Evolutionary conservation across 2,888 invertebrate genomes (phyloP).

Genomic region (Chrysodeixis includens): DNA sequence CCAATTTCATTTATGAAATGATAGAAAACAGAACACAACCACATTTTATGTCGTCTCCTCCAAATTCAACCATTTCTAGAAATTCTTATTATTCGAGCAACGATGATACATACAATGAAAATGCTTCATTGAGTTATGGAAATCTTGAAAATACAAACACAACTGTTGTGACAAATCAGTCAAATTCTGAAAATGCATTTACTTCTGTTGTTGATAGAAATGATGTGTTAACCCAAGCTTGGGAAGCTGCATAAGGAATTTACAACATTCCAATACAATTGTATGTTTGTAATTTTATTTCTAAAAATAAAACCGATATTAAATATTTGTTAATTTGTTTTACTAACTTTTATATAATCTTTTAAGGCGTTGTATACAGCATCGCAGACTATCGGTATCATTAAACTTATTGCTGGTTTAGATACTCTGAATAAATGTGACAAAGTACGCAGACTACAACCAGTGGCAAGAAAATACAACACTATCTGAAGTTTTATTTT

Average conservation of each 20-base stretch:
- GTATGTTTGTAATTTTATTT: conserved; percentile 19
- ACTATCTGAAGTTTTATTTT: conserved; percentile 20
- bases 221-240: conserved; percentile 27
- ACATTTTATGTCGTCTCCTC: no score
- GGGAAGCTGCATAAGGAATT: conserved; percentile 21
- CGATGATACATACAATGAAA: no score
- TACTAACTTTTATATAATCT: no score
- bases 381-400: conserved; percentile 25
- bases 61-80: no score
- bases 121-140: conserved; percentile 23
- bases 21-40: no score
- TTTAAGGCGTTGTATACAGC: conserved; percentile 17
- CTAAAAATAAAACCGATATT: conserved; percentile 23
- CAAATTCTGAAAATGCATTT: conserved; percentile 16
- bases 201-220: conserved; percentile 16
- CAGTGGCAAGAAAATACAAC: conserved; percentile 14
- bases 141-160: conserved; percentile 25
- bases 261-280: conserved; percentile 13
- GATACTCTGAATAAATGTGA: conserved; percentile 19
- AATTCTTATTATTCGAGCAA: no score
- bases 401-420: conserved; percentile 10
- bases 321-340: conserved; percentile 18
- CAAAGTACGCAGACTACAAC: conserved; percentile 14
- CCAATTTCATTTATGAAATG: no score
- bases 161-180: conserved; percentile 20